A percentile compares a stretch with the other conserved stretches of the same genome.
These are phyloP conservation scores for Lottia scabra DNA, from an alignment of 2,888 invertebrate species.

Conservation along the genomic window DNA sequence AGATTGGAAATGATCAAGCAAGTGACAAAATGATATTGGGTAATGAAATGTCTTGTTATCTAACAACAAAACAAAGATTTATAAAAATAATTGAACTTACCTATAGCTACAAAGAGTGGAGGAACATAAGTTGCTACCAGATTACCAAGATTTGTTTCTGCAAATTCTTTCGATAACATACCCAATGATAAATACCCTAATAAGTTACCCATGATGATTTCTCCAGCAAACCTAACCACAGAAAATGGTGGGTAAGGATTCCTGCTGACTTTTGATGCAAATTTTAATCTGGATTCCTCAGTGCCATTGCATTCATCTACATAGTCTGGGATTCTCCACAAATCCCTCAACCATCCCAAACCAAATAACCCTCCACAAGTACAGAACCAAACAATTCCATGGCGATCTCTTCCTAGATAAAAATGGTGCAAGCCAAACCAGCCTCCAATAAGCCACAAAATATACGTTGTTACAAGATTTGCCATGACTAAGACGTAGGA, in stretches of 20 bases:
- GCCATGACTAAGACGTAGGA: conserved; percentile 36
- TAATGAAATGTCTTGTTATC: no score
- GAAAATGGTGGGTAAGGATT: conserved; percentile 31
- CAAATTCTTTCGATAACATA: conserved; percentile 39
- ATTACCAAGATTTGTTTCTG: conserved; percentile 15
- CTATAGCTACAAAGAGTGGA: conserved; percentile 45
- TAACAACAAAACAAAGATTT: no score
- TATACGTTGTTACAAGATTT: conserved; percentile 78
- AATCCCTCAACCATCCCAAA: conserved; percentile 87
- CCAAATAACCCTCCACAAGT: conserved; percentile 84
- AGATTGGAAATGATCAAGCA: no score
- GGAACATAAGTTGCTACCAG: conserved; percentile 34
- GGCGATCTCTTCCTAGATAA: conserved; percentile 87
- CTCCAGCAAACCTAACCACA: conserved; percentile 46
- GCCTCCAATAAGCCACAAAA: conserved; percentile 90
- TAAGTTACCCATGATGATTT: conserved; percentile 51
- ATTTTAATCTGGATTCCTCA: conserved; percentile 67
- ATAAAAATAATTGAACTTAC: conserved; percentile 30
- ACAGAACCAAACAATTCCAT: conserved; percentile 91
- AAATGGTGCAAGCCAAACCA: conserved; percentile 90
- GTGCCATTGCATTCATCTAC: conserved; percentile 77
- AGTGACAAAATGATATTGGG: no score
- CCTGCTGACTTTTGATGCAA: conserved; percentile 75
- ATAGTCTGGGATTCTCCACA: conserved; percentile 86
- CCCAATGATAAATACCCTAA: conserved; percentile 47